phyloP scores from a whole-genome alignment of 2,888 invertebrate genomes.

The Acrobasis repandana region DNA sequence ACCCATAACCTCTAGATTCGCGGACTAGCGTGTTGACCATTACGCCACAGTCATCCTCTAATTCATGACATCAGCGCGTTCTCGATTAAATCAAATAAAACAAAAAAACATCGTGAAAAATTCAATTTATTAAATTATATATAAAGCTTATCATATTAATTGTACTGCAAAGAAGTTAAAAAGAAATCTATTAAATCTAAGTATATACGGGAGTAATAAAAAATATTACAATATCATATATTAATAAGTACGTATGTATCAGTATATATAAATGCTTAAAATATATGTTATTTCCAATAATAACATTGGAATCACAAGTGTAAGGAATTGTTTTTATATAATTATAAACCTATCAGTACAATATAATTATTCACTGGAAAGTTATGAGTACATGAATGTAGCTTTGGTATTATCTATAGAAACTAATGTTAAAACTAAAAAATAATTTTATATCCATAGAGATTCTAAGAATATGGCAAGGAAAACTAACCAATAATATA shows the following conservation, averaged over 20 bases:
- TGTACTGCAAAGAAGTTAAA: constrained; percentile 28
- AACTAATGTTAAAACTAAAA: constrained; percentile 33
- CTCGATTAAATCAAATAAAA: background rate
- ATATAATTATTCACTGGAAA: constrained; percentile 9
- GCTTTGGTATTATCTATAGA: constrained; percentile 52
- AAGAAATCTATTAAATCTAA: constrained; percentile 24
- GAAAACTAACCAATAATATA: background rate
- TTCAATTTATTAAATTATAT: constrained; percentile 17
- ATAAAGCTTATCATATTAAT: constrained; percentile 20
- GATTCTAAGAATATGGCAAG: constrained; percentile 35
- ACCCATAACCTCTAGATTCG: no score
- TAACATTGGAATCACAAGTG: constrained; percentile 8
- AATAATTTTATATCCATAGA: constrained; percentile 25
- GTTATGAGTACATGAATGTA: constrained; percentile 35
- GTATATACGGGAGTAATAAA: constrained; percentile 29
- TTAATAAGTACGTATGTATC: constrained; percentile 21
- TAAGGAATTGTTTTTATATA: constrained; percentile 4
- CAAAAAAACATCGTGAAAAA: constrained; percentile 16
- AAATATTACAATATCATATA: constrained; percentile 16
- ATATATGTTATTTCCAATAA: background rate
- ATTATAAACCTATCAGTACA: constrained; percentile 5
- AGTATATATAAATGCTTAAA: background rate
- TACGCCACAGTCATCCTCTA: no score
- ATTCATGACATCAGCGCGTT: no score
- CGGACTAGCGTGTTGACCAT: no score